phyloP scores from a whole-genome alignment of 2,797 vertebrate genomes.

The Poliocrania exsul region DNA sequence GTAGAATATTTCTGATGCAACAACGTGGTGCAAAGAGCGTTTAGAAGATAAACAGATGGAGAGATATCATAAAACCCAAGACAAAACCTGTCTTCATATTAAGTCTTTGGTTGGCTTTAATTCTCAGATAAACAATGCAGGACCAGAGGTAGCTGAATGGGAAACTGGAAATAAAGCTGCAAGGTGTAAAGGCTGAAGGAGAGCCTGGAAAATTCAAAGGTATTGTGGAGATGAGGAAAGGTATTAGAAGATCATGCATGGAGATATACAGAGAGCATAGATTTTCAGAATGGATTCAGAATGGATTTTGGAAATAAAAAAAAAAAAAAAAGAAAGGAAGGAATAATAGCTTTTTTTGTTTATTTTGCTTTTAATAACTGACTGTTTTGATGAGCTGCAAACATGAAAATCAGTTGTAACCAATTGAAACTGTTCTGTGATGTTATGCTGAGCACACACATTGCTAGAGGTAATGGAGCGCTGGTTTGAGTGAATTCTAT shows the following conservation, averaged over 20 bases:
- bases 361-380: not conserved
- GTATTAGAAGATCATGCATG: not conserved
- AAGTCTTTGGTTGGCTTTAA: not conserved
- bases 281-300: not conserved
- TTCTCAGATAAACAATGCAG: not conserved
- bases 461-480: not conserved
- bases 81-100: not conserved
- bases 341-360: not conserved
- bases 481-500: not conserved
- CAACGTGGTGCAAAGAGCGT: not conserved
- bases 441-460: not conserved
- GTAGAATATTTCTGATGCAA: not conserved
- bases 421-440: not conserved
- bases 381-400: not conserved
- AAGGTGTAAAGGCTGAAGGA: not conserved
- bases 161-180: not conserved
- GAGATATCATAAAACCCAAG: not conserved
- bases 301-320: not conserved
- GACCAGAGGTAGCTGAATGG: not conserved
- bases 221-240: not conserved
- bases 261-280: not conserved
- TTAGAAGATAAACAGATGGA: not conserved
- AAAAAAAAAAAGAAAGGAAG: not conserved
- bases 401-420: not conserved
- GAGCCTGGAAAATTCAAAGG: not conserved